These are phyloP conservation scores for Conus betulinus DNA, from an alignment of 1,140 invertebrate species.

Conservation along the genomic window DNA sequence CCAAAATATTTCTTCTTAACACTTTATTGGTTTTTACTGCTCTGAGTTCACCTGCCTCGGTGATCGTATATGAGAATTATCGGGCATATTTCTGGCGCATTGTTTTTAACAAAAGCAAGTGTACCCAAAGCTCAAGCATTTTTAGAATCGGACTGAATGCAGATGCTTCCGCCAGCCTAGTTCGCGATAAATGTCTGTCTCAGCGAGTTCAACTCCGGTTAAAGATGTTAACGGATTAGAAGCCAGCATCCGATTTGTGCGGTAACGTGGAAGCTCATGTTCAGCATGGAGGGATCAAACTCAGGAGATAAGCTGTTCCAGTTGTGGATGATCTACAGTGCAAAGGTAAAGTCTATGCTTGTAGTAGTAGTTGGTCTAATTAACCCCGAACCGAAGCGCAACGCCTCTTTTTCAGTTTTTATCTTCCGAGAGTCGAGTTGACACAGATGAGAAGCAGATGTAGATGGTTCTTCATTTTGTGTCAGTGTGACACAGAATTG, in stretches of 20 bases:
- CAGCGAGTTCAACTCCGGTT: background rate
- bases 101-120: background rate
- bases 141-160: slow-evolving; percentile 2
- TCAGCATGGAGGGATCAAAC: slow-evolving; percentile 51
- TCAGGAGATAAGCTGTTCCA: slow-evolving; percentile 58
- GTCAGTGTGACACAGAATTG: background rate
- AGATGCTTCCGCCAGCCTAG: background rate
- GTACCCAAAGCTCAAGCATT: background rate
- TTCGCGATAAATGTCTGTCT: background rate
- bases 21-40: too few species aligned
- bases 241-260: background rate
- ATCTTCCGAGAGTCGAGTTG: too few species aligned
- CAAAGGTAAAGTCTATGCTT: slow-evolving; percentile 52
- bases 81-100: too few species aligned
- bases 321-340: slow-evolving; percentile 60
- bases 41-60: too few species aligned
- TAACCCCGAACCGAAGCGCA: background rate
- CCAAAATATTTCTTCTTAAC: background rate
- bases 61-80: too few species aligned
- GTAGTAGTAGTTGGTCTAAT: background rate
- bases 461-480: background rate
- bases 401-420: slow-evolving; percentile 3
- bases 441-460: slow-evolving; percentile 9
- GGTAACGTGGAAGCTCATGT: background rate
- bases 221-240: background rate